Evolutionary conservation across 2,113 vertebrate genomes (phyloP).

Genomic region (Paradisaea rubra): DNA sequence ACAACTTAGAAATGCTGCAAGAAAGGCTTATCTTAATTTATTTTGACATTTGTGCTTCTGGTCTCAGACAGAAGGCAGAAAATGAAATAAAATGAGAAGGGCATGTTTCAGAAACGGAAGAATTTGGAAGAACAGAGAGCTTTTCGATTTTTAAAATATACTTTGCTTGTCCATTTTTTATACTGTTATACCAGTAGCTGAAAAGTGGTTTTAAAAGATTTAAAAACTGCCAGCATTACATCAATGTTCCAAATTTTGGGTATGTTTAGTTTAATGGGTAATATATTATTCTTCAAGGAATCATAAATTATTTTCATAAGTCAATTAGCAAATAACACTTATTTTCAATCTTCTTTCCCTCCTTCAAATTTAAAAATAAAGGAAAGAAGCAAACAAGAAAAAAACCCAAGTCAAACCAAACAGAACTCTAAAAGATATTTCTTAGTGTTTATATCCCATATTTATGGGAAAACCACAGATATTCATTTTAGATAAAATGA

Average conservation of each 20-base stretch:
- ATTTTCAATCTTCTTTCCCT: background rate
- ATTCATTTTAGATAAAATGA: background rate
- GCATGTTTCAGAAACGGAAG: background rate
- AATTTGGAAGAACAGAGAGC: background rate
- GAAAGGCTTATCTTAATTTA: background rate
- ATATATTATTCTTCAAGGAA: background rate
- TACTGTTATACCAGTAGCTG: background rate
- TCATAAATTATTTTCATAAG: background rate
- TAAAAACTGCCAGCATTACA: background rate
- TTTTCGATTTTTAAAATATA: background rate
- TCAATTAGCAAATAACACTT: background rate
- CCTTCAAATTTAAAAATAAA: background rate
- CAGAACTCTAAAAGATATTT: background rate
- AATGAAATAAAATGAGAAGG: background rate
- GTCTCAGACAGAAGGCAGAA: background rate
- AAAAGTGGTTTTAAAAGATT: background rate
- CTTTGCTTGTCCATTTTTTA: background rate
- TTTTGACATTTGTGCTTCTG: background rate
- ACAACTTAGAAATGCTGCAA: background rate
- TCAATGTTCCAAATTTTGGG: background rate
- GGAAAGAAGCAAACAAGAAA: background rate
- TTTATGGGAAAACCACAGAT: background rate
- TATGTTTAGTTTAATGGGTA: background rate
- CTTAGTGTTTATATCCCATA: background rate
- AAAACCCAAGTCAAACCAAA: accelerated